These are phyloP conservation scores for Pristionchus entomophagus DNA, from an alignment of 2,888 invertebrate genomes.

Conservation along the genomic window DNA sequence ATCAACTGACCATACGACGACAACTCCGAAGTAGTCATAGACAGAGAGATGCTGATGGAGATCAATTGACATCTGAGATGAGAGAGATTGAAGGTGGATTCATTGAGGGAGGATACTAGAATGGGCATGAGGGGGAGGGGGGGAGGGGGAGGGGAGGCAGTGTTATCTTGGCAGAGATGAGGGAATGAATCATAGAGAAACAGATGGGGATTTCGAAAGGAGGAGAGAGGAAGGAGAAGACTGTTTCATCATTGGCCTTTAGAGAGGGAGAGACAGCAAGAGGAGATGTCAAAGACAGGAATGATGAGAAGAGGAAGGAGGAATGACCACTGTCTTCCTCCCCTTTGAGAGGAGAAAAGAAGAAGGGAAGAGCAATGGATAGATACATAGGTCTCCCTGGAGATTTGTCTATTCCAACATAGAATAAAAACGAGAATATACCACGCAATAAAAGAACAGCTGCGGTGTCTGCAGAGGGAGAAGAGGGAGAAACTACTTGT, in stretches of 20 bases:
- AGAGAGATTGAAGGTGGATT: background rate
- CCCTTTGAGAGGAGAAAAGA: background rate
- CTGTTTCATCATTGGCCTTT: conserved; percentile 5
- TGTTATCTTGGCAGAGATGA: background rate
- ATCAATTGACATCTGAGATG: conserved; percentile 15
- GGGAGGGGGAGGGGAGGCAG: background rate
- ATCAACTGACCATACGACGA: conserved; percentile 25
- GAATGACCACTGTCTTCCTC: background rate
- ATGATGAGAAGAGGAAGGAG: background rate
- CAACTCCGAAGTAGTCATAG: conserved; percentile 28
- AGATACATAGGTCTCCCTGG: background rate
- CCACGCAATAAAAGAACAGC: background rate
- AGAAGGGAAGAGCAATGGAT: too few species aligned
- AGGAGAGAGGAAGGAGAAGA: background rate
- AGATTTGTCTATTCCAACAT: background rate
- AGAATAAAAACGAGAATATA: background rate
- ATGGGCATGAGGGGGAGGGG: background rate
- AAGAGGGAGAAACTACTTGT: too few species aligned
- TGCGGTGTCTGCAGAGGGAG: background rate
- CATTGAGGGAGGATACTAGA: background rate
- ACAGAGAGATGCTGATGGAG: conserved; percentile 33
- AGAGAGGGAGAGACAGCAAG: background rate
- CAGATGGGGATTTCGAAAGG: background rate
- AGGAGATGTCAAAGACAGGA: conserved; percentile 1
- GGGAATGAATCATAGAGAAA: background rate